Base-by-base conservation (phyloP, 2,113 vertebrate species). In the Vombatus ursinus region DNA sequence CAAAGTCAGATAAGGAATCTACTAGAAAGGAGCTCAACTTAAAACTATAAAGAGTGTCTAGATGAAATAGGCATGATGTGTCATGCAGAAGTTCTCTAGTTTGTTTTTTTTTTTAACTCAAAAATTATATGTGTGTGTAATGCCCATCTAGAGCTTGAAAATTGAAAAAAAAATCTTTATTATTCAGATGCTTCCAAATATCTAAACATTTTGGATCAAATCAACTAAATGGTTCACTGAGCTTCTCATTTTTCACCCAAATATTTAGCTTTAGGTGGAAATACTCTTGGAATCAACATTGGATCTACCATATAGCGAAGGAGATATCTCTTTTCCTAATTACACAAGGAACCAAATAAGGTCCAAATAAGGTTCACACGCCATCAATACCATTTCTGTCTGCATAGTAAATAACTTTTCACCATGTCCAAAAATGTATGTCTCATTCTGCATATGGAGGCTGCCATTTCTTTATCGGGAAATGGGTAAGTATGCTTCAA, bases 191-290 rank as follows among this genome's bases (percentile, higher is more conserved):
- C 90, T 96, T 52, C 53, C 25, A 95, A 53, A 90, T 50, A 84
- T 25, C 44, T 92, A 84, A 84, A 84, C 19, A 23, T 84, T 44
- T 44, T 16, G 19, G 16, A 84, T 22, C 68, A 84, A 16, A n/a
- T n/a, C 31, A n/a, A 14, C 61, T n/a, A 77, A 37, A n/a, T 77
- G 14, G 5, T 31, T 50, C 19, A 84, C 49, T 53, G 6, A 95
- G 94, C 14, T 53, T 92, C 90, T 91, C 25, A 23, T 9, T 91
- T 95, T 96, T 95, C 50, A 89, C 10, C 47, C 52, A 94, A 92
- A 92, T 91, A 9, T 51, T 49, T 92, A 8, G 23, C 84, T 0
- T 92, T 92, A 84, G 68, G 7, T 84, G 68, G 68, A 84, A n/a
- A 84, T 22, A 84, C n/a, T 84, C 68, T 44, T 10, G 37, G 19